A percentile compares a stretch with the other conserved stretches of the same genome.
These are phyloP conservation scores for Sebastes aleutianus DNA, from an alignment of 2,797 vertebrate genomes.

Conservation along the genomic window DNA sequence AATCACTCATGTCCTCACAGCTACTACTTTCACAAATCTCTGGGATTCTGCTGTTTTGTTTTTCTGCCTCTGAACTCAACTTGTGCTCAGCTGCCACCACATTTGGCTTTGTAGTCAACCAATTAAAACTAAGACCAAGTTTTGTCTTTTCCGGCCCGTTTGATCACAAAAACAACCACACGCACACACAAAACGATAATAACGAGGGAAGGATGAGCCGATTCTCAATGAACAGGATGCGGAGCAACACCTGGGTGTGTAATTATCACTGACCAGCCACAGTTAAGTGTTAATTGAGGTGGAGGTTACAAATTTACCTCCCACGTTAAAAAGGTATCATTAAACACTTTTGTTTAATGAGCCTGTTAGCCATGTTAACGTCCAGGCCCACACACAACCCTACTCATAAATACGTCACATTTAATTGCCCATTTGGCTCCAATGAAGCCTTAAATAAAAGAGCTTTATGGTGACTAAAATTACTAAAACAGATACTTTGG, in stretches of 20 bases:
- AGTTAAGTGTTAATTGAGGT: constrained; percentile 62
- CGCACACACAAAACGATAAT: neutral
- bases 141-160: neutral
- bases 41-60: neutral
- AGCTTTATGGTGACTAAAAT: constrained; percentile 1
- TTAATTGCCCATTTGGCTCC: constrained; percentile 47
- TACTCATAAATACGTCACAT: constrained; percentile 48
- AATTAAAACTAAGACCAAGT: constrained; percentile 53
- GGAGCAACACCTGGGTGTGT: constrained; percentile 36
- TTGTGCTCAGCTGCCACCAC: neutral
- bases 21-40: neutral
- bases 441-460: constrained; percentile 40
- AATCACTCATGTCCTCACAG: constrained; percentile 12
- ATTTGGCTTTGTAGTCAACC: constrained; percentile 41
- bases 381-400: constrained; percentile 44
- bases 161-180: constrained; percentile 24
- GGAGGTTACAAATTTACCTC: constrained; percentile 63
- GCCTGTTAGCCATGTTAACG: constrained; percentile 49
- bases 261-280: constrained; percentile 58
- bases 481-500: neutral
- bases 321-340: constrained; percentile 53
- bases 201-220: constrained; percentile 15
- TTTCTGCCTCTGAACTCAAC: constrained; percentile 2
- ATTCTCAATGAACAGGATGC: constrained; percentile 39
- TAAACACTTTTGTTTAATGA: constrained; percentile 74